These are phyloP conservation scores for Lasioglossum leucozonium DNA, from an alignment of 2,888 invertebrate genomes.

Conservation along the genomic window DNA sequence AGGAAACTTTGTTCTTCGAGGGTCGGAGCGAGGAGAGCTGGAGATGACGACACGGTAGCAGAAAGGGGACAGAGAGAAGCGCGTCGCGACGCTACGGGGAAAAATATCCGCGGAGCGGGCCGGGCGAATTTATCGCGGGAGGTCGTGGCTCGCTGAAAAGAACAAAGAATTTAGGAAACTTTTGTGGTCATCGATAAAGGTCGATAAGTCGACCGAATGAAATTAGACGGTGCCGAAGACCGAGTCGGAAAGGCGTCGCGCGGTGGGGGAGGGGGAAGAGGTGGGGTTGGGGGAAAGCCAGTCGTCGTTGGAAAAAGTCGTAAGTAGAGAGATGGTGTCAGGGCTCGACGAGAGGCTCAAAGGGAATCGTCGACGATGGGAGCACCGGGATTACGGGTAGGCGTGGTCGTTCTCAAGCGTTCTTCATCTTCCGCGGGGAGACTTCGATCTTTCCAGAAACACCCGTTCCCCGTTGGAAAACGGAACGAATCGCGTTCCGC, in stretches of 20 bases:
- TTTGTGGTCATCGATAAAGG: conserved; percentile 19
- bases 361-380: conserved; percentile 59
- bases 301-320: conserved; percentile 16
- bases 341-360: conserved; percentile 58
- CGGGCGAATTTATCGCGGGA: conserved; percentile 1
- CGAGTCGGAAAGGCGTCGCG: background rate
- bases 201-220: conserved; percentile 47
- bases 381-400: conserved; percentile 60
- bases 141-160: background rate
- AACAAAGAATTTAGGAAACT: conserved; percentile 23
- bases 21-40: background rate
- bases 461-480: conserved; percentile 36
- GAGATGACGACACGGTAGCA: background rate
- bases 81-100: conserved; percentile 12
- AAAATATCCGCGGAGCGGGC: conserved; percentile 2
- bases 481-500: conserved; percentile 42
- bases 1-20: background rate
- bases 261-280: background rate
- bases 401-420: conserved; percentile 62
- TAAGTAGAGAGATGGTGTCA: conserved; percentile 47
- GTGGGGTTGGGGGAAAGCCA: background rate
- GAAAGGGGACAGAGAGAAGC: background rate
- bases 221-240: conserved; percentile 55
- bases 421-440: conserved; percentile 40
- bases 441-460: conserved; percentile 60